phyloP scores from a whole-genome alignment of 2,797 vertebrate species.

The Euthynnus affinis region DNA sequence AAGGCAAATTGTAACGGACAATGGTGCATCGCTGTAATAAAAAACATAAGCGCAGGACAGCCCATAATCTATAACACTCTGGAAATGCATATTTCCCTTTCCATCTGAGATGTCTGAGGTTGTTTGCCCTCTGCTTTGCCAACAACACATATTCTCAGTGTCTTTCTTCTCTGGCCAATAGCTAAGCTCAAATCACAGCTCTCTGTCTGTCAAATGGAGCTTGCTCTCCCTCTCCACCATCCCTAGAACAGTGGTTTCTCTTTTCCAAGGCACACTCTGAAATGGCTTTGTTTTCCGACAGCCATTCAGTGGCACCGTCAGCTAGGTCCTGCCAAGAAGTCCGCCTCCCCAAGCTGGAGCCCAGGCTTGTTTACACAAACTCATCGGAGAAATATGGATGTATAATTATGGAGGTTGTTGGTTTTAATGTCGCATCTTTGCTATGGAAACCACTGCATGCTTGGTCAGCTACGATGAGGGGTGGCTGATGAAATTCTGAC shows the following conservation, averaged over 20 bases:
- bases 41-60: slow-evolving; percentile 57
- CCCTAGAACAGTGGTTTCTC: slow-evolving; percentile 78
- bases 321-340: slow-evolving; percentile 77
- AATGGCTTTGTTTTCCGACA: slow-evolving; percentile 84
- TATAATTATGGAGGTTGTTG: slow-evolving; percentile 84
- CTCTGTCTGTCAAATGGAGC: slow-evolving; percentile 73
- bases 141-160: slow-evolving; percentile 77
- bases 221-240: slow-evolving; percentile 63
- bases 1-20: slow-evolving; percentile 55
- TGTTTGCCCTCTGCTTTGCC: slow-evolving; percentile 78
- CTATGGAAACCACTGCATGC: slow-evolving; percentile 78
- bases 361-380: slow-evolving; percentile 82
- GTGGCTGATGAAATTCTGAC: slow-evolving; percentile 69
- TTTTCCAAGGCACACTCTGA: slow-evolving; percentile 81
- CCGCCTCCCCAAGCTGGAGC: slow-evolving; percentile 77
- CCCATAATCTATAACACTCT: slow-evolving; percentile 77
- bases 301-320: slow-evolving; percentile 78
- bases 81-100: slow-evolving; percentile 72
- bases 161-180: slow-evolving; percentile 81
- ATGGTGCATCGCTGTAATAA: slow-evolving; percentile 34
- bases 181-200: slow-evolving; percentile 81
- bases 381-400: slow-evolving; percentile 84
- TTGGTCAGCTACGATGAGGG: slow-evolving; percentile 74
- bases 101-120: slow-evolving; percentile 80
- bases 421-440: slow-evolving; percentile 81